Conservation (phyloP, 2,113 vertebrate species). For the Seriola dumerili region DNA sequence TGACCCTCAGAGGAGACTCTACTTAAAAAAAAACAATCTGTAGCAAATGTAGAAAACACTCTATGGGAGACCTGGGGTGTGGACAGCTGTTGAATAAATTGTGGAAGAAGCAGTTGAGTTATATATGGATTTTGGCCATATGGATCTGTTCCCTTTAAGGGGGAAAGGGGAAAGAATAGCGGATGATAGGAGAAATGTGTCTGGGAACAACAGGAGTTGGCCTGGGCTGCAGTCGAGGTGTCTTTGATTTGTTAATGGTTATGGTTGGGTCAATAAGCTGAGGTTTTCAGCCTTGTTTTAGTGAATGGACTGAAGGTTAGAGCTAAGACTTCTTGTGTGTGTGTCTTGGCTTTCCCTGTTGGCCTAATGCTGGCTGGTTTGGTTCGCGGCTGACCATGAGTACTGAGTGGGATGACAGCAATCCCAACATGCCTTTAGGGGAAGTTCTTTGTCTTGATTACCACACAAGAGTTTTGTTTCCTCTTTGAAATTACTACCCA, state of each 20-base stretch:
- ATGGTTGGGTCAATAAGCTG: slow-evolving; percentile 22
- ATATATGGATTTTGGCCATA: slow-evolving; percentile 36
- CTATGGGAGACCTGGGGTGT: slow-evolving; percentile 17
- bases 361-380: slow-evolving; percentile 17
- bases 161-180: not conserved
- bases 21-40: not conserved
- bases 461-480: slow-evolving; percentile 70
- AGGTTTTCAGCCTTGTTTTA: slow-evolving; percentile 27
- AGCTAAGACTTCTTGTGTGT: not conserved
- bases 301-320: slow-evolving; percentile 27
- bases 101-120: slow-evolving; percentile 24
- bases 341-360: slow-evolving; percentile 45
- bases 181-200: slow-evolving; percentile 16
- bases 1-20: slow-evolving; percentile 17
- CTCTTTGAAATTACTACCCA: slow-evolving; percentile 57
- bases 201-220: slow-evolving; percentile 23
- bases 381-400: slow-evolving; percentile 60
- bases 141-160: slow-evolving; percentile 32
- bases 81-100: slow-evolving; percentile 52
- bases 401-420: slow-evolving; percentile 48
- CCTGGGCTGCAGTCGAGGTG: slow-evolving; percentile 2
- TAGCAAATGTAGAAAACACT: slow-evolving; percentile 38
- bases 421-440: slow-evolving; percentile 55
- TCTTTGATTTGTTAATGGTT: slow-evolving; percentile 46
- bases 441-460: slow-evolving; percentile 59